Percentiles rank a stretch among this genome's conserved stretches.
Evolutionary conservation across 2,888 invertebrate genomes (phyloP).

Genomic region (Metellina segmentata): DNA sequence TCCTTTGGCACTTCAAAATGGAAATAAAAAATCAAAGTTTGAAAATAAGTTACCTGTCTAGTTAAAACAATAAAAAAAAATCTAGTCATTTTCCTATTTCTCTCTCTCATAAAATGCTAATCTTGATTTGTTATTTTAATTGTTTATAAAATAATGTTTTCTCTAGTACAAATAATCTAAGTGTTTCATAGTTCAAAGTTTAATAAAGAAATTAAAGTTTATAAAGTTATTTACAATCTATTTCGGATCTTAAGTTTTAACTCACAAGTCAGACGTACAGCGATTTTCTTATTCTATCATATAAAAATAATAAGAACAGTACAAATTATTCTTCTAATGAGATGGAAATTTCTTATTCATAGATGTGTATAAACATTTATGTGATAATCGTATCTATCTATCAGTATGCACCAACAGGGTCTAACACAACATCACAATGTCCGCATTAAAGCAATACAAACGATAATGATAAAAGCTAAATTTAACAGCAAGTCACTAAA

Average conservation of each 20-base stretch:
- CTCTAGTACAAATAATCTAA: too few relatives aligned
- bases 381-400: conserved; percentile 52
- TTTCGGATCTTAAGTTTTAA: conserved; percentile 32
- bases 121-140: too few relatives aligned
- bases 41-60: too few relatives aligned
- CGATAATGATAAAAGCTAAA: conserved; percentile 42
- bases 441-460: conserved; percentile 25
- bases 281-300: conserved; percentile 53
- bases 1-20: too few relatives aligned
- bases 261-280: conserved; percentile 37
- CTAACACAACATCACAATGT: conserved; percentile 51
- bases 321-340: conserved; percentile 67
- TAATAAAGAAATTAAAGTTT: too few relatives aligned
- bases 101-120: too few relatives aligned
- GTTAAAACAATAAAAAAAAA: too few relatives aligned
- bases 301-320: conserved; percentile 73
- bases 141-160: too few relatives aligned
- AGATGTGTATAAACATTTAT: conserved; percentile 70
- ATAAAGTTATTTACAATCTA: background rate
- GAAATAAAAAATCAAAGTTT: too few relatives aligned
- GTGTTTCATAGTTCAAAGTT: too few relatives aligned
- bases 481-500: conserved; percentile 35
- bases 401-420: conserved; percentile 31
- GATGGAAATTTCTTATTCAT: conserved; percentile 50
- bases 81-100: too few relatives aligned